A percentile compares a stretch with the other conserved stretches of the same genome.
phyloP scores from a whole-genome alignment of 2,888 invertebrate genomes.

The Mythimna albipuncta region DNA sequence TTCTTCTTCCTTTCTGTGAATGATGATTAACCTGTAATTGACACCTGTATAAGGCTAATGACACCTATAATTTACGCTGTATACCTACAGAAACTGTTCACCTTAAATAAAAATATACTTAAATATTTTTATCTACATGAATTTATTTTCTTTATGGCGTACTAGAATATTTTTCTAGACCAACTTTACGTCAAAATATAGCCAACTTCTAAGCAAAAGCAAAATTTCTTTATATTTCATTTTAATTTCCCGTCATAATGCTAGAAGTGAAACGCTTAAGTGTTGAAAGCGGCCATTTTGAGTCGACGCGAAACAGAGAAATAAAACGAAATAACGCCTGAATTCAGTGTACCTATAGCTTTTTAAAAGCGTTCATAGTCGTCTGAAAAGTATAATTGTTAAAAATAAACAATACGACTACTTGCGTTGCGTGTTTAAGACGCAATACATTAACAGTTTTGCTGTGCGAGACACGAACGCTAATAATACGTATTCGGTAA shows the following conservation, averaged over 20 bases:
- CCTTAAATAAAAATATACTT: too few species aligned
- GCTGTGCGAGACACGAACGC: conserved; percentile 54
- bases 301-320: conserved; percentile 44
- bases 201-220: conserved; percentile 8
- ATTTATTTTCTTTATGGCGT: not conserved
- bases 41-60: too few species aligned
- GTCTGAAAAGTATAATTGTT: conserved; percentile 54
- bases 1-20: too few species aligned
- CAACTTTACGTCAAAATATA: not conserved
- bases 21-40: too few species aligned
- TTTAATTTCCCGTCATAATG: conserved; percentile 41
- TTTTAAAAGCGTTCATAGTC: conserved; percentile 31
- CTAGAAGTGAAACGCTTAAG: conserved; percentile 41
- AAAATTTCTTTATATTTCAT: conserved; percentile 29
- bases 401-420: conserved; percentile 31
- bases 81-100: too few species aligned
- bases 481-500: conserved; percentile 64
- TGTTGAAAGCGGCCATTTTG: conserved; percentile 48
- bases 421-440: conserved; percentile 30
- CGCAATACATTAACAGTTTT: conserved; percentile 46
- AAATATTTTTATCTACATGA: too few species aligned
- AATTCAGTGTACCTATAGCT: conserved; percentile 37
- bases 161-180: not conserved
- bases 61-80: too few species aligned
- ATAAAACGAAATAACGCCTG: conserved; percentile 45